Evolutionary conservation across 1,140 invertebrate genomes (phyloP), one percentile per base, ranked within the genome.

Genomic region (Drosophila lacertosa): DNA sequence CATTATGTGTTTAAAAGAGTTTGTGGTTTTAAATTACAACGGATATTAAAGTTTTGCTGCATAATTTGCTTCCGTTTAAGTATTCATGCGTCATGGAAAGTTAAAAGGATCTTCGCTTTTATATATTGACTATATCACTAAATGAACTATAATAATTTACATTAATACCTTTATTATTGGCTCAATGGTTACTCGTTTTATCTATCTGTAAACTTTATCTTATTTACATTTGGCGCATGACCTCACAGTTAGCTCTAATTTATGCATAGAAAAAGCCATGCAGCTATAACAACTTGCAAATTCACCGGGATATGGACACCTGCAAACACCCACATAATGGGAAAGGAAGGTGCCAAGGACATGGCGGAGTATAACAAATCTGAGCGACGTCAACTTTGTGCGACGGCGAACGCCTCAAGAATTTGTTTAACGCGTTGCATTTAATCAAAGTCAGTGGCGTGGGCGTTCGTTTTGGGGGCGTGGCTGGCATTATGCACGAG

Each of bases 391-490:
- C 65, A 70, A 60, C 57, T 58, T 51, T 57, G 39, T 37, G 50
- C 29, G 13, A 22, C 3, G 18, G 15, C 32, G 24, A 63, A 77
- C 59, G 65, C 71, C 74, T 74, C 60, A 70, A 77, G 74, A 74
- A 74, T 76, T 76, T 76, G 69, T 73, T 76, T 57, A 73, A 73
- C 73, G 74, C 71, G 59, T 26, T 77, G 71, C 74, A 60, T 77
- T 77, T 74, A 74, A 77, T 77, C 74, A 77, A 74, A 65, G 74
- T 77, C 74, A 77, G 32, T 24, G 44, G 22, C n/a, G 11, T 5
- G 45, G 26, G 45, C 4, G 10, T 10, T n/a, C 3, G 51, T 16
- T n/a, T n/a, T 35, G 20, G 15, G 44, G 37, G 54, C 20, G 42
- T 35, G 69, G 10, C 16, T 39, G 40, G 48, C 60, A 65, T 66